phyloP scores from a whole-genome alignment of 2,113 vertebrate species.

The Oriolus oriolus region DNA sequence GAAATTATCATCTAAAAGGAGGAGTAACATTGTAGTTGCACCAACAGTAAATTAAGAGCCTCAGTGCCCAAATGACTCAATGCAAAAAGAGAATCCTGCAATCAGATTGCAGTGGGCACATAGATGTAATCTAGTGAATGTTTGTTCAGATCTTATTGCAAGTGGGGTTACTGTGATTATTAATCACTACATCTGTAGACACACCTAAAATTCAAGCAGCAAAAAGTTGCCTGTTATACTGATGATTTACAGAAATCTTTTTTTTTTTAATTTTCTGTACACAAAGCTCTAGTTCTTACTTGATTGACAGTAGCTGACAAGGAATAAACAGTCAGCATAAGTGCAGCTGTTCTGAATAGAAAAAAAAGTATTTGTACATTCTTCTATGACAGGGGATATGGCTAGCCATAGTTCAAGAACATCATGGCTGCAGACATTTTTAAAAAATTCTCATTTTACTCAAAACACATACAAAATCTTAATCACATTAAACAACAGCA shows the following conservation, averaged over 20 bases:
- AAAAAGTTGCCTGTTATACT: not conserved
- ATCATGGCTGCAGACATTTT: not conserved
- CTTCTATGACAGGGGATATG: not conserved
- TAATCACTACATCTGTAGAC: not conserved
- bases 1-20: not conserved
- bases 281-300: not conserved
- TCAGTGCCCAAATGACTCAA: not conserved
- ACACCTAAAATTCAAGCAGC: not conserved
- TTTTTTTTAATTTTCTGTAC: not conserved
- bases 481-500: not conserved
- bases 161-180: not conserved
- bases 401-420: not conserved
- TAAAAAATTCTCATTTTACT: not conserved
- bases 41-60: not conserved
- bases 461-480: slow-evolving; percentile 2
- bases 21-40: not conserved
- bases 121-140: not conserved
- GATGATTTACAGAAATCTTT: not conserved
- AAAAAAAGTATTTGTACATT: not conserved
- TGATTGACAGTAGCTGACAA: not conserved
- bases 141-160: not conserved
- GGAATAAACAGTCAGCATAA: not conserved
- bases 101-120: not conserved
- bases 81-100: not conserved
- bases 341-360: not conserved